phyloP scores from a whole-genome alignment of 1,140 invertebrate species.

The Glossosoma conforme region DNA sequence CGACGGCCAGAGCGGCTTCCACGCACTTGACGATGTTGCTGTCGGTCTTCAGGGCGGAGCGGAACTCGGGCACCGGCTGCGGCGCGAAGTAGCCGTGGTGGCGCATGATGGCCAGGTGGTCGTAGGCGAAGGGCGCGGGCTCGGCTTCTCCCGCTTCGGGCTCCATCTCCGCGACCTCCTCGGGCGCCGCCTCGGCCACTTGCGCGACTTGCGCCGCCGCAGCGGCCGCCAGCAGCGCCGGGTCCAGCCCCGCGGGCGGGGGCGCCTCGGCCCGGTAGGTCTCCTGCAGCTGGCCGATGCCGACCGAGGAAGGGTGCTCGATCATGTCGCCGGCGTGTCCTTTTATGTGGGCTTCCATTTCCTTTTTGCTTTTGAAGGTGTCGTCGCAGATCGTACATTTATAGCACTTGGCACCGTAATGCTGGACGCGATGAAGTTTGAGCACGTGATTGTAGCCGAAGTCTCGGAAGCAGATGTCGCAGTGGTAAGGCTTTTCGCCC shows the following conservation, averaged over 20 bases:
- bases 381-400: conserved; percentile 86
- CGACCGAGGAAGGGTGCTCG: conserved; percentile 38
- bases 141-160: conserved; percentile 38
- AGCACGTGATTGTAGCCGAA: conserved; percentile 86
- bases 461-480: conserved; percentile 56
- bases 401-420: conserved; percentile 87
- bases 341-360: conserved; percentile 84
- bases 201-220: conserved; percentile 37
- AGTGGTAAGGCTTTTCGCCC: conserved; percentile 72
- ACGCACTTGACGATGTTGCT: conserved; percentile 65
- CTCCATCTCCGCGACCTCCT: conserved; percentile 32
- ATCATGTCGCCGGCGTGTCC: conserved; percentile 69
- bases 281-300: conserved; percentile 37
- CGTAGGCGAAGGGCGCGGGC: conserved; percentile 5
- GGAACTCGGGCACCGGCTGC: conserved; percentile 24
- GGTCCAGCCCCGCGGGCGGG: conserved; percentile 35
- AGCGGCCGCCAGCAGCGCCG: conserved; percentile 33
- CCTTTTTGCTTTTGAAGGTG: conserved; percentile 84
- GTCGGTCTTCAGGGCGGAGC: conserved; percentile 46
- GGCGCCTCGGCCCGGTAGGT: conserved; percentile 35
- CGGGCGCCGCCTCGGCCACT: conserved; percentile 21
- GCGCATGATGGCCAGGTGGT: conserved; percentile 30
- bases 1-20: conserved; percentile 61
- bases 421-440: conserved; percentile 83
- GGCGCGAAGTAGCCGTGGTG: conserved; percentile 33